A percentile compares a stretch with the other conserved stretches of the same genome.
Conservation (phyloP, 2,113 vertebrate genomes). For the Glaucomys volans region DNA sequence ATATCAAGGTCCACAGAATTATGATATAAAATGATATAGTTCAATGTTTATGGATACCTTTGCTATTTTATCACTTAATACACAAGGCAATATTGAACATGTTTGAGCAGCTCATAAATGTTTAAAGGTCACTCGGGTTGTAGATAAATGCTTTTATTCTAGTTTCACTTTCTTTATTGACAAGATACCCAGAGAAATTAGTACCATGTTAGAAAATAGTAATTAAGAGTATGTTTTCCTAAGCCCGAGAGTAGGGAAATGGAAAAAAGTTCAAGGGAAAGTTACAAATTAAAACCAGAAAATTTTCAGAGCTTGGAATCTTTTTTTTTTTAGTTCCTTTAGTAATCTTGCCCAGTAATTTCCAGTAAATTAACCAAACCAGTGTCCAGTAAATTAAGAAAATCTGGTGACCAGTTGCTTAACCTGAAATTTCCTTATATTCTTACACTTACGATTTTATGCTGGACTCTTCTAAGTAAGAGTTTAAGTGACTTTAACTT, state of each 20-base stretch:
- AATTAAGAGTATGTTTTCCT: not conserved
- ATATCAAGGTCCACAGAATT: not conserved
- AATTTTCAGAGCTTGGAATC: not conserved
- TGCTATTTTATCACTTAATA: conserved; percentile 40
- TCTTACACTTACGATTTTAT: not conserved
- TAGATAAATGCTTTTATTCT: conserved; percentile 34
- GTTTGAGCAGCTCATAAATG: conserved; percentile 34
- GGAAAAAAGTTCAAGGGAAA: not conserved
- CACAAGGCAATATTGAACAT: conserved; percentile 18
- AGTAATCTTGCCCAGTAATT: not conserved
- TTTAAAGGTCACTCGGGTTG: conserved; percentile 40
- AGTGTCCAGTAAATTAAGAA: not conserved
- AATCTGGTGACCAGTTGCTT: not conserved
- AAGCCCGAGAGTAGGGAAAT: not conserved
- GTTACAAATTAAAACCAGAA: not conserved
- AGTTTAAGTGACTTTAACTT: not conserved
- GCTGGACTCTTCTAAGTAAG: not conserved
- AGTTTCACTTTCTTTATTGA: conserved; percentile 35
- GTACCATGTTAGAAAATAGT: not conserved
- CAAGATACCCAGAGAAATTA: not conserved
- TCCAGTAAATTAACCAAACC: not conserved
- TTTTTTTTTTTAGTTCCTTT: not conserved
- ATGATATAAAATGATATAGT: not conserved
- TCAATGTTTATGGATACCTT: not conserved
- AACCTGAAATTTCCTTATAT: not conserved